A percentile compares a stretch with the other conserved stretches of the same genome.
phyloP scores from a whole-genome alignment of 2,797 vertebrate species.

The Melanotaenia maccullochi region DNA sequence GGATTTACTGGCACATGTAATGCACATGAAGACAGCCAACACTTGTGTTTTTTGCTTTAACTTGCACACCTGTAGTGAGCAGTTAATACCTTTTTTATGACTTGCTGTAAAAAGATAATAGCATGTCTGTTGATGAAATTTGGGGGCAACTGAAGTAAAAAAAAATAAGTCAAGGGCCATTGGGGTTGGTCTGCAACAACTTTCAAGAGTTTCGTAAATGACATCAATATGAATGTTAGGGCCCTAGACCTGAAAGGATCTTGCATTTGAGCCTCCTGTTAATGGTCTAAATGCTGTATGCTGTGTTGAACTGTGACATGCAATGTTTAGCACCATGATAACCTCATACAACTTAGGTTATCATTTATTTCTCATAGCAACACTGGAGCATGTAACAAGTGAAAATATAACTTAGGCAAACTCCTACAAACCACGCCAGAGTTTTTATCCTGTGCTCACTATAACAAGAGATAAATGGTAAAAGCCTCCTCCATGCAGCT shows the following conservation, averaged over 20 bases:
- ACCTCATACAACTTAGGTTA: not conserved
- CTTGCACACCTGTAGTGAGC: not conserved
- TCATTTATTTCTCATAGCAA: not conserved
- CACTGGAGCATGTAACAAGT: constrained; percentile 1
- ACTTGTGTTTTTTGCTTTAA: not conserved
- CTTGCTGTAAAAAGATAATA: not conserved
- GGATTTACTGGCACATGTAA: not conserved
- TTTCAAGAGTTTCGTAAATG: not conserved
- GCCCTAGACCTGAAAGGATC: not conserved
- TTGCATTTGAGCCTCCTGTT: not conserved
- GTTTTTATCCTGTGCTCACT: constrained; percentile 56
- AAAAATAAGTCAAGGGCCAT: not conserved
- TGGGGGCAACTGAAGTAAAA: not conserved
- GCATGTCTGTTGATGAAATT: constrained; percentile 3
- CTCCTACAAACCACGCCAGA: constrained; percentile 27
- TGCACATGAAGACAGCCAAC: not conserved
- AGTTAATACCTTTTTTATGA: not conserved
- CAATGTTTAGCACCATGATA: not conserved
- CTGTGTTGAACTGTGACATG: not conserved
- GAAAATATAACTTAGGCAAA: constrained; percentile 46
- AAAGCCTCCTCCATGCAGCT: constrained; percentile 64
- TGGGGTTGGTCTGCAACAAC: not conserved
- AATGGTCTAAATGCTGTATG: too few species aligned
- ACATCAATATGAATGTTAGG: too few species aligned
- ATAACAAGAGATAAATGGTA: constrained; percentile 58